Evolutionary conservation across 1,140 invertebrate species (phyloP).

Genomic region (Mya arenaria): DNA sequence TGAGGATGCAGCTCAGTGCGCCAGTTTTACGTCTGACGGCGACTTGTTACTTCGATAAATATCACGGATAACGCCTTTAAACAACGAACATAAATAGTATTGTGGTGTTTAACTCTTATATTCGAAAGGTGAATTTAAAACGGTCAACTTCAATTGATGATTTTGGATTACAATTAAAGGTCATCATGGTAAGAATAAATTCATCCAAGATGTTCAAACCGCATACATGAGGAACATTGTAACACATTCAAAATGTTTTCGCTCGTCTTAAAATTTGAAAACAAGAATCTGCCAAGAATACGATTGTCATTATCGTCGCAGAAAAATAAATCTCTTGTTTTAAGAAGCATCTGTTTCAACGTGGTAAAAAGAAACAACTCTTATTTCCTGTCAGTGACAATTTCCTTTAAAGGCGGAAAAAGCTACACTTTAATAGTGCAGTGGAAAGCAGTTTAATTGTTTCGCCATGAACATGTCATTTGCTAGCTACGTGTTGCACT

Average conservation of each 20-base stretch:
- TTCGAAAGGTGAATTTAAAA: too few relatives aligned
- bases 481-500: not conserved
- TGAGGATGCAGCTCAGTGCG: too few relatives aligned
- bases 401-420: not conserved
- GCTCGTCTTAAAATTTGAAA: slow-evolving; percentile 24
- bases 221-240: too few relatives aligned
- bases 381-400: slow-evolving; percentile 9
- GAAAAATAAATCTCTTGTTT: not conserved
- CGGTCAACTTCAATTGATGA: too few relatives aligned
- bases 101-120: too few relatives aligned
- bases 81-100: too few relatives aligned
- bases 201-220: too few relatives aligned
- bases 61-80: too few relatives aligned
- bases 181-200: too few relatives aligned
- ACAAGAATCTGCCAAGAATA: slow-evolving; percentile 34
- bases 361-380: not conserved
- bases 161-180: too few relatives aligned
- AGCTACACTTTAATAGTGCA: not conserved
- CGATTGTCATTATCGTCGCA: not conserved
- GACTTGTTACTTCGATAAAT: too few relatives aligned
- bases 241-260: slow-evolving; percentile 21
- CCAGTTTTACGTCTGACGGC: too few relatives aligned
- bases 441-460: not conserved
- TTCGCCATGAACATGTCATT: not conserved
- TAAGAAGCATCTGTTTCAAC: slow-evolving; percentile 37